Evolutionary conservation across 1,140 invertebrate species (phyloP).

Genomic region (Pseudomyrmex gracilis): DNA sequence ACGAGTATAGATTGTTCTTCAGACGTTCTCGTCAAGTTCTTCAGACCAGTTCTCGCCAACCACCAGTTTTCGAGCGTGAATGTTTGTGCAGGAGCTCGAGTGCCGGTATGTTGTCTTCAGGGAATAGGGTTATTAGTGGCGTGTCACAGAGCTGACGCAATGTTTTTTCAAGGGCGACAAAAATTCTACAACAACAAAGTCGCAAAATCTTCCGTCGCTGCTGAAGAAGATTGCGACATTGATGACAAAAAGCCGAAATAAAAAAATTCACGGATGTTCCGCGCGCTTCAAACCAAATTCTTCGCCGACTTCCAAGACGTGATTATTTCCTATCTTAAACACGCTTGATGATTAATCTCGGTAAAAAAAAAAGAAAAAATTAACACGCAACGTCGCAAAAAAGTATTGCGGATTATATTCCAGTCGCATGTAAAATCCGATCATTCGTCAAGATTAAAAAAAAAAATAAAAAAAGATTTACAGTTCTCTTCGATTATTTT

Average conservation of each 20-base stretch:
- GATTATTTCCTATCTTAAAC: too few species aligned
- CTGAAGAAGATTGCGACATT: neutral
- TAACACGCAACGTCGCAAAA: too few species aligned
- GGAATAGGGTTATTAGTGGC: constrained; percentile 39
- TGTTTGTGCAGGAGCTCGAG: neutral
- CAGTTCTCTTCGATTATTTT: neutral
- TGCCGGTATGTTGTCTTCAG: constrained; percentile 1
- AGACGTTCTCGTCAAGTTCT: neutral
- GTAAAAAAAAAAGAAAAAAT: too few species aligned
- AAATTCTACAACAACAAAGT: neutral
- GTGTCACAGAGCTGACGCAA: constrained; percentile 54
- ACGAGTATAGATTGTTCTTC: neutral
- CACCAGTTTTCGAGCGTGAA: neutral
- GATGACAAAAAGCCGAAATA: too few species aligned
- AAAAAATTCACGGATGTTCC: too few species aligned
- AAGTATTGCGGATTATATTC: too few species aligned
- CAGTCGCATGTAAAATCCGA: too few species aligned
- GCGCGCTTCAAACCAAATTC: too few species aligned
- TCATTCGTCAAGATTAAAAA: too few species aligned
- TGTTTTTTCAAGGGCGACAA: constrained; percentile 34
- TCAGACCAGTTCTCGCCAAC: neutral
- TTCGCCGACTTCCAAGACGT: too few species aligned
- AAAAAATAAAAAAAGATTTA: too few species aligned
- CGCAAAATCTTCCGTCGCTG: neutral
- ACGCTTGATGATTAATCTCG: too few species aligned